phyloP scores from a whole-genome alignment of 2,888 invertebrate genomes.

The Masnerella sp. region DNA sequence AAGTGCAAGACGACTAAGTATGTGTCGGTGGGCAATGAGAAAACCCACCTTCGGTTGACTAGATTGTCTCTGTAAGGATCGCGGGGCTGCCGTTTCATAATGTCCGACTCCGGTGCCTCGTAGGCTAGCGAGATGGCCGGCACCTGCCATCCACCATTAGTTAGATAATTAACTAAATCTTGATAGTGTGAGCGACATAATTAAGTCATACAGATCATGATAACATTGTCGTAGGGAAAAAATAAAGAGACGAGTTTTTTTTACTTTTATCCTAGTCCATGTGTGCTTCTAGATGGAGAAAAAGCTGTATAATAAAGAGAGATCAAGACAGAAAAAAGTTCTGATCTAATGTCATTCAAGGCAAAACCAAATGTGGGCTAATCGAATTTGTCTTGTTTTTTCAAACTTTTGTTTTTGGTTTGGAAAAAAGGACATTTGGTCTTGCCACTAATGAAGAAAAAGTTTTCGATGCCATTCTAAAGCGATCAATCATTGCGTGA shows the following conservation, averaged over 20 bases:
- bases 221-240: slow-evolving; percentile 30
- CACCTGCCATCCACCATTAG: slow-evolving; percentile 82
- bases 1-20: slow-evolving; percentile 60
- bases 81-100: slow-evolving; percentile 99
- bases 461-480: slow-evolving; percentile 66
- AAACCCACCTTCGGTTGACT: slow-evolving; percentile 97
- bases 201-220: slow-evolving; percentile 46
- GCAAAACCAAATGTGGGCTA: slow-evolving; percentile 23
- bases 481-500: slow-evolving; percentile 61
- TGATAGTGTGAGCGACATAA: slow-evolving; percentile 45
- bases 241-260: slow-evolving; percentile 43
- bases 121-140: slow-evolving; percentile 99
- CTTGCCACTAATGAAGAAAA: slow-evolving; percentile 59
- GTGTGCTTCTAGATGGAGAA: slow-evolving; percentile 55
- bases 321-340: slow-evolving; percentile 53
- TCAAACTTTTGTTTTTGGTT: too few species aligned
- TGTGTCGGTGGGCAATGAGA: slow-evolving; percentile 74
- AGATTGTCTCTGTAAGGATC: slow-evolving; percentile 99
- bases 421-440: slow-evolving; percentile 46
- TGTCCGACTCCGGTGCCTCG: slow-evolving; percentile 99
- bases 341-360: slow-evolving; percentile 37
- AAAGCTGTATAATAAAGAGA: slow-evolving; percentile 57
- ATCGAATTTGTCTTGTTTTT: neutral
- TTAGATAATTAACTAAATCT: slow-evolving; percentile 69
- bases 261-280: slow-evolving; percentile 53